A percentile compares a stretch with the other conserved stretches of the same genome.
phyloP scores from a whole-genome alignment of 2,113 vertebrate genomes.

The Entosphenus tridentatus region DNA sequence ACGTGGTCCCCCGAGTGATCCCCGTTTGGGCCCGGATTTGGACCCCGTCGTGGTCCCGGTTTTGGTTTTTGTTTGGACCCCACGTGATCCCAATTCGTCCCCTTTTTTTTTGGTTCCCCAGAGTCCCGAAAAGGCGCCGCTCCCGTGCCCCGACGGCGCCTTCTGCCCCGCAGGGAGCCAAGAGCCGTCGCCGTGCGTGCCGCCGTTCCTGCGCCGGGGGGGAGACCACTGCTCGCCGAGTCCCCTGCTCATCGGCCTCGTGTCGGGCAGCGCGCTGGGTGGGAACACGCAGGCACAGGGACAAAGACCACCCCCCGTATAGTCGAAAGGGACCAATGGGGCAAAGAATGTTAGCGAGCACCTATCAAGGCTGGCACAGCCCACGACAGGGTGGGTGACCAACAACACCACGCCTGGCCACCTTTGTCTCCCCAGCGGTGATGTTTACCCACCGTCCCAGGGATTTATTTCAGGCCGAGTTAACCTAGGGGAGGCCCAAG shows the following conservation, averaged over 20 bases:
- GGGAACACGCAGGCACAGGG: conserved; percentile 10
- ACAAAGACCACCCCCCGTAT: no score
- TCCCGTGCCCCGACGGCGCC: conserved; percentile 39
- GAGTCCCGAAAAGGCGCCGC: conserved; percentile 46
- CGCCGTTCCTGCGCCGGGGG: conserved; percentile 41
- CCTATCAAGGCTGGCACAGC: no score
- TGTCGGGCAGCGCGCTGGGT: conserved; percentile 35
- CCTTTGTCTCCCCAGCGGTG: no score
- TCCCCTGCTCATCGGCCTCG: conserved; percentile 32
- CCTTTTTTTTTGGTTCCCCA: conserved; percentile 14
- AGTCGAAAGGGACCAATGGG: no score
- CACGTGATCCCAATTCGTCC: conserved; percentile 4
- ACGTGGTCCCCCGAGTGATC: no score
- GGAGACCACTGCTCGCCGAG: conserved; percentile 41
- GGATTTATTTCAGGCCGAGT: no score
- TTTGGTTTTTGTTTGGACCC: conserved; percentile 5
- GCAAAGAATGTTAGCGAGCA: no score
- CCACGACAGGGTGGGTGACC: no score
- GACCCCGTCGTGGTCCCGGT: background rate
- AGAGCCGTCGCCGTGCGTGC: conserved; percentile 46
- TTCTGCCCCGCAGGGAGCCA: conserved; percentile 46
- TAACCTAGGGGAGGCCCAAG: no score
- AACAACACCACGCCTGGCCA: no score
- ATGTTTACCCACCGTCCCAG: no score
- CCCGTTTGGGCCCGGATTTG: background rate